A percentile compares a stretch with the other conserved stretches of the same genome.
phyloP scores from a whole-genome alignment of 1,140 invertebrate genomes.

The Parasteatoda tepidariorum region DNA sequence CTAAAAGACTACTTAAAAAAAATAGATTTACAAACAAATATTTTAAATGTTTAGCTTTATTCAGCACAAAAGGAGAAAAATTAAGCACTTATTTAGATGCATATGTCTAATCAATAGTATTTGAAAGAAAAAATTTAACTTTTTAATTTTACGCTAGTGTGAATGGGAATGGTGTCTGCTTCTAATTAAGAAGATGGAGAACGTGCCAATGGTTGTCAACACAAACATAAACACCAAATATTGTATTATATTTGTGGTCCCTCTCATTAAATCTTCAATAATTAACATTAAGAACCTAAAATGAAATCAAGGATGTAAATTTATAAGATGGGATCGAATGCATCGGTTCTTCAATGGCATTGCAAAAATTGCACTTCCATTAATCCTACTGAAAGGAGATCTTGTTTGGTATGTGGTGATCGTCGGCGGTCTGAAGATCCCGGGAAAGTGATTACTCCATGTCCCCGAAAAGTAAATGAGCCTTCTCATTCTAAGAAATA shows the following conservation, averaged over 20 bases:
- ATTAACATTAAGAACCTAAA: neutral
- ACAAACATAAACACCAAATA: neutral
- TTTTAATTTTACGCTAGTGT: too few relatives aligned
- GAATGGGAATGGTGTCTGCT: constrained; percentile 27
- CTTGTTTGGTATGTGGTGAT: constrained; percentile 82
- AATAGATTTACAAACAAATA: too few relatives aligned
- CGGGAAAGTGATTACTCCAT: neutral
- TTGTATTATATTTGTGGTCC: neutral
- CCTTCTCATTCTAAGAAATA: constrained; percentile 38
- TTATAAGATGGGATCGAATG: constrained; percentile 83
- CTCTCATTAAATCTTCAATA: neutral
- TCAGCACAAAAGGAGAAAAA: too few relatives aligned
- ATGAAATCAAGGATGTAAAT: constrained; percentile 1
- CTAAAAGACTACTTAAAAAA: too few relatives aligned
- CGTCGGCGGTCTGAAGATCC: constrained; percentile 21
- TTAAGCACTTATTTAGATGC: too few relatives aligned
- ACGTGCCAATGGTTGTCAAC: constrained; percentile 45
- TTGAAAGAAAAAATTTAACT: too few relatives aligned
- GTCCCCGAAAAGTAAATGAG: constrained; percentile 23
- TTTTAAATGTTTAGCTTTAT: too few relatives aligned
- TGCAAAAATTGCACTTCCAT: constrained; percentile 86
- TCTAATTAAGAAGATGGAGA: constrained; percentile 42
- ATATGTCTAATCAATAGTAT: too few relatives aligned
- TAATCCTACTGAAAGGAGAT: constrained; percentile 82
- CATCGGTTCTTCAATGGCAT: constrained; percentile 89